Evolutionary conservation across 2,797 vertebrate genomes (phyloP).

Genomic region (Danio albolineatus): DNA sequence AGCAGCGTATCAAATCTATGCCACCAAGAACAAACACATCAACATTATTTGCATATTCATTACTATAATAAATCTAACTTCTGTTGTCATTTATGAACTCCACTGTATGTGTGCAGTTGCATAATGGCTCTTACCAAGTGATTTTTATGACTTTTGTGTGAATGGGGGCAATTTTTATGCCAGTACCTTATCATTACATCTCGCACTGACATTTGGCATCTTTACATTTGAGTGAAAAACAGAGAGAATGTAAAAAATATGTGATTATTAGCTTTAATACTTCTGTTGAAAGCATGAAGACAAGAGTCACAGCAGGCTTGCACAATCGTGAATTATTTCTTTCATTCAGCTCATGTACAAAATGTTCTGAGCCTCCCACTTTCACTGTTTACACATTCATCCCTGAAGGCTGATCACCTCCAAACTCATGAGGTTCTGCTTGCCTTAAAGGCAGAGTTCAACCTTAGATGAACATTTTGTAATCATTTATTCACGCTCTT

Average conservation of each 20-base stretch:
- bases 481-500: background rate
- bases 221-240: background rate
- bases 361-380: constrained; percentile 43
- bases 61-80: too few species aligned
- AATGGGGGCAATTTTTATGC: too few species aligned
- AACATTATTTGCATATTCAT: too few species aligned
- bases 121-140: too few species aligned
- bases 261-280: background rate
- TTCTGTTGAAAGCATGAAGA: background rate
- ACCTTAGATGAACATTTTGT: background rate
- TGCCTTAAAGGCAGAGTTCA: constrained; percentile 12
- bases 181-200: background rate
- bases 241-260: constrained; percentile 2
- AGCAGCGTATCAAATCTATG: too few species aligned
- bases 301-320: constrained; percentile 35
- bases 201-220: constrained; percentile 51
- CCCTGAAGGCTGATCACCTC: constrained; percentile 30
- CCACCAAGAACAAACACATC: too few species aligned
- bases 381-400: constrained; percentile 18
- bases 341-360: constrained; percentile 44
- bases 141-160: too few species aligned
- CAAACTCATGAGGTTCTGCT: constrained; percentile 22
- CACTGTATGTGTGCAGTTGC: too few species aligned
- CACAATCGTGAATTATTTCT: constrained; percentile 11
- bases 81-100: too few species aligned